Percentiles rank a stretch among this genome's conserved stretches.
Conservation (phyloP, 2,888 invertebrate genomes). For the Seira ritae region DNA sequence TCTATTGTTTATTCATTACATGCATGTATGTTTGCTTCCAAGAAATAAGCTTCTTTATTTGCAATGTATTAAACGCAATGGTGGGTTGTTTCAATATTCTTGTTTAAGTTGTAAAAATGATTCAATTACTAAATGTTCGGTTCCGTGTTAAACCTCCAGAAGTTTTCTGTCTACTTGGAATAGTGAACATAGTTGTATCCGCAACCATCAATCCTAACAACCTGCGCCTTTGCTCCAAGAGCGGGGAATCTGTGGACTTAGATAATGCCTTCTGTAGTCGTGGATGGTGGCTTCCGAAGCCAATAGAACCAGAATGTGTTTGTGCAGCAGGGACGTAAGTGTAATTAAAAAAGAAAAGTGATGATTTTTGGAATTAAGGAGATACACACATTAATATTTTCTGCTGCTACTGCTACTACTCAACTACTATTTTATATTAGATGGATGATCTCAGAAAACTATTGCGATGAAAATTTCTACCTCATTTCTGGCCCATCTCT, state of each 20-base stretch:
- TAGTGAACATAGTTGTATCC: too few species aligned
- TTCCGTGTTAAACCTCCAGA: too few species aligned
- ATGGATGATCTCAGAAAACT: conserved; percentile 43
- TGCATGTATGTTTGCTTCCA: too few species aligned
- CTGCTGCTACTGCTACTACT: background rate
- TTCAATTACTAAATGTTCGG: too few species aligned
- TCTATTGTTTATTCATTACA: too few species aligned
- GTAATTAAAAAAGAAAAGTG: background rate
- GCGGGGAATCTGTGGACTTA: background rate
- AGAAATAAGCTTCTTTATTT: too few species aligned
- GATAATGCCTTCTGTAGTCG: background rate
- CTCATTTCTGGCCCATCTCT: conserved; percentile 26
- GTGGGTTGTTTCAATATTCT: too few species aligned
- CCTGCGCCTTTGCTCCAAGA: background rate
- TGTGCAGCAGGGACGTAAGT: conserved; percentile 35
- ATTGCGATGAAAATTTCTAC: conserved; percentile 40
- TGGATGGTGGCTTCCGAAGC: conserved; percentile 25
- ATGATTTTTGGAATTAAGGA: too few species aligned
- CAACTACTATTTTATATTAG: conserved; percentile 15
- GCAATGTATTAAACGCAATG: too few species aligned
- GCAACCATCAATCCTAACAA: background rate
- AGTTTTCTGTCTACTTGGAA: too few species aligned
- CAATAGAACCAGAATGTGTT: conserved; percentile 19
- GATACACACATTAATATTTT: too few species aligned
- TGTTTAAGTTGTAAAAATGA: too few species aligned